Base-by-base conservation (phyloP, 2,797 vertebrate species). In the Fratercula arctica region DNA sequence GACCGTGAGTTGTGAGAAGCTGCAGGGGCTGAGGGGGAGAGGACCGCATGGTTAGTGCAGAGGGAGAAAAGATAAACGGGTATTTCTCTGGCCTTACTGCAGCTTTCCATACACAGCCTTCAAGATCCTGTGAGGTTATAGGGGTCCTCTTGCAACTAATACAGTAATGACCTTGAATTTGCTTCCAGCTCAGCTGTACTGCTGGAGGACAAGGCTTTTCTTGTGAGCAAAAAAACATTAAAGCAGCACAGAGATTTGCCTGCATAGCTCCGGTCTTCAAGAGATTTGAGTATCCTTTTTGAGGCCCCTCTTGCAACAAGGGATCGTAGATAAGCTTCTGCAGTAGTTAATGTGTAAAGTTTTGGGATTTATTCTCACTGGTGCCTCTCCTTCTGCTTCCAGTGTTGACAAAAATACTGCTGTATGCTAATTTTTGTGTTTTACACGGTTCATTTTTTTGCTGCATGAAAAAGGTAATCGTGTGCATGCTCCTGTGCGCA, bases 161-260 rank as follows among this genome's bases (percentile, higher is more conserved):
- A 93, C 88, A 96, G 90, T 89, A 95, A 90, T 95, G 93, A 96
- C 95, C 94, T 96, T 95, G 95, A 96, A 90, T 97, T 94, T 4
- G 5, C 78, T 94, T 95, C 72, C 86, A 96, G 90, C 96, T 95
- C 84, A 87, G 93, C 93, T 92, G 84, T 90, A 41, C 86, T 82
- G 90, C 91, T 88, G 57, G 88, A 95, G 88, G 75, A 96, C 94
- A 96, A 96, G 90, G 88, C 84, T 87, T 94, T 91, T 92, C 84
- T 96, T 96, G 92, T 95, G 83, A 80, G 92, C 39, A 76, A 73
- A 94, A 50, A 93, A 93, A 60, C 75, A 85, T 91, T 72, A 93
- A 95, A 95, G 90, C 74, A 92, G 83, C 85, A 48, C 35, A 88
- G 91, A 96, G 86, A 87, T 93, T 96, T 95, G 92, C 85, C 70